These are phyloP conservation scores for Leptogaster cylindrica DNA, from an alignment of 2,888 invertebrate genomes.

Conservation along the genomic window DNA sequence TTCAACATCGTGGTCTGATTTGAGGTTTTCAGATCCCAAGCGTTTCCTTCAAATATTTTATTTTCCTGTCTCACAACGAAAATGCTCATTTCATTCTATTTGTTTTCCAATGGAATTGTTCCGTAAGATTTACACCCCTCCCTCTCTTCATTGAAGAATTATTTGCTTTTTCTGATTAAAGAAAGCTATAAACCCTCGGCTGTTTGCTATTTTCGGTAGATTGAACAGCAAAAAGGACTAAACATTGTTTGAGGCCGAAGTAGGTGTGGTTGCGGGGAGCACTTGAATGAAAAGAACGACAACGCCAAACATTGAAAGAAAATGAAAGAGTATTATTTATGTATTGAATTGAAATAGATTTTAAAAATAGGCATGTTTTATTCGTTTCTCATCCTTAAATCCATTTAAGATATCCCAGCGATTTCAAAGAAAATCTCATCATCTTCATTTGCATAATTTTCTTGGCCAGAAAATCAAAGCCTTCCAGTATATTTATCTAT, in stretches of 20 bases:
- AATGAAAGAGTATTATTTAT: not conserved
- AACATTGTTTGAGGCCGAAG: not conserved
- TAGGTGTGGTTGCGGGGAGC: slow-evolving; percentile 5
- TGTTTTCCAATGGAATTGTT: not conserved
- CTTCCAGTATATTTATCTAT: slow-evolving; percentile 15
- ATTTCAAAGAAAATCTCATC: slow-evolving; percentile 4
- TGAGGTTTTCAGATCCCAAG: slow-evolving; percentile 15
- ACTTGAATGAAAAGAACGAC: no score
- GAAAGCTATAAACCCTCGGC: slow-evolving; percentile 25
- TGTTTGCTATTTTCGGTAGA: slow-evolving; percentile 30
- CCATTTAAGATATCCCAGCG: not conserved
- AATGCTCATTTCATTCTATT: slow-evolving; percentile 31
- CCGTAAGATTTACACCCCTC: not conserved
- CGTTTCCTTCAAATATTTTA: slow-evolving; percentile 20
- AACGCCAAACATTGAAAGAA: slow-evolving; percentile 12
- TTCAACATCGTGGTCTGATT: slow-evolving; percentile 14
- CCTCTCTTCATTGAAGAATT: slow-evolving; percentile 19
- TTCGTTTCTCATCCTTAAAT: slow-evolving; percentile 4
- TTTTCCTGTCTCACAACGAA: slow-evolving; percentile 30
- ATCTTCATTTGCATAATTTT: slow-evolving; percentile 32
- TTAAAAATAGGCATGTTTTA: no score
- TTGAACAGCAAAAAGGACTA: slow-evolving; percentile 20
- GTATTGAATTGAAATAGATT: slow-evolving; percentile 1
- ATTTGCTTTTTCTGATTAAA: slow-evolving; percentile 29
- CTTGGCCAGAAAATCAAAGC: not conserved